phyloP scores from a whole-genome alignment of 2,113 vertebrate species.

The Colinus virginianus region DNA sequence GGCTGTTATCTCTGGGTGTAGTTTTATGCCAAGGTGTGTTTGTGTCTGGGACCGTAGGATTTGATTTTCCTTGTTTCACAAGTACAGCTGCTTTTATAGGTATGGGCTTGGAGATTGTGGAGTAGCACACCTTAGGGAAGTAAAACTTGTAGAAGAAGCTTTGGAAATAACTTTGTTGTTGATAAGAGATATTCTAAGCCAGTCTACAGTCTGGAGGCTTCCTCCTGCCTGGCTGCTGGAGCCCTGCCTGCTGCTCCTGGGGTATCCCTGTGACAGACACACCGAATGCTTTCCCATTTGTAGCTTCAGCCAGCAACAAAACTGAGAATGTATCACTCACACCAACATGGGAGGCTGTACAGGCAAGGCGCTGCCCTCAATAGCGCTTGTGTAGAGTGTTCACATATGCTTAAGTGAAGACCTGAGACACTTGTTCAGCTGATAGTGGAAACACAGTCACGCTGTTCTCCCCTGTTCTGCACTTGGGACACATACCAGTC shows the following conservation, averaged over 20 bases:
- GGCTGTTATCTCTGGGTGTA: not conserved
- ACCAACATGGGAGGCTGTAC: not conserved
- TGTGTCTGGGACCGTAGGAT: not conserved
- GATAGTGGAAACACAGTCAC: not conserved
- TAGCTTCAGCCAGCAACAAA: not conserved
- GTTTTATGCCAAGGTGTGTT: not conserved
- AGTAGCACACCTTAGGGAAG: not conserved
- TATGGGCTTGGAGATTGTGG: not conserved
- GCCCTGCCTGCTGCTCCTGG: not conserved
- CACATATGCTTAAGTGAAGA: not conserved
- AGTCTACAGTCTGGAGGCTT: not conserved
- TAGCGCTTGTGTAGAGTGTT: rapidly evolving
- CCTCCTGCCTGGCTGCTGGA: not conserved
- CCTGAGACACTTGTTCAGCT: not conserved
- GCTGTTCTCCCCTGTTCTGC: not conserved
- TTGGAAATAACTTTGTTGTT: not conserved
- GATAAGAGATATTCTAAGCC: not conserved
- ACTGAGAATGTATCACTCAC: not conserved
- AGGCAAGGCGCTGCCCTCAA: not conserved
- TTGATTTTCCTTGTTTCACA: not conserved
- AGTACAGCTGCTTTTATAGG: not conserved
- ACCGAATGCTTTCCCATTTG: not conserved
- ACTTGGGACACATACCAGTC: not conserved
- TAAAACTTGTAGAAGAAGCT: not conserved
- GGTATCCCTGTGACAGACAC: too few species aligned